Evolutionary conservation across 2,888 invertebrate genomes (phyloP), one percentile per base, ranked within the genome.

Genomic region (Mycalesis mineus): DNA sequence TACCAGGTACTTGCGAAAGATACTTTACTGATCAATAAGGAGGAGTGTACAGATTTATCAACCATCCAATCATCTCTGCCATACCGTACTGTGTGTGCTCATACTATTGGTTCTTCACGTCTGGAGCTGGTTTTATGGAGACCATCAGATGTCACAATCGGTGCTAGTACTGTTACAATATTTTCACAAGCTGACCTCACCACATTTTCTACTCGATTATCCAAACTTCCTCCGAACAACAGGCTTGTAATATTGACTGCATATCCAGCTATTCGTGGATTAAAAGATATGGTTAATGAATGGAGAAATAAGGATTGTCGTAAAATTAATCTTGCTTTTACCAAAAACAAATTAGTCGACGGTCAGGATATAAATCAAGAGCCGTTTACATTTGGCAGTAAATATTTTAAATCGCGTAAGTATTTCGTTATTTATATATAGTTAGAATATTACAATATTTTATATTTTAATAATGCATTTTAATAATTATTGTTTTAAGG

Each of bases 261-360:
- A 1, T 72, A 74, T 52, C 78, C 77, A 9, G 58, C 71, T 15
- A 60, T 68, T 13, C 47, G 63, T 37, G 73, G 70, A 17, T 51
- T 77, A 4, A 74, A 67, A 58, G 65, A 71, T 2, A 58, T 74
- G 0, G 66, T 80, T 4, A 63, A 68, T 29, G 47, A 67, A 56
- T 75, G 74, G 73, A 72, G 75, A 50, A 71, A 70, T n/a, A 53
- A 63, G 5, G 61, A 69, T n/a, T 64, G 66, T 13, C 74, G 74
- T 41, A 67, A 74, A 53, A 65, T 80, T 36, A 67, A 68, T 14
- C 56, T 80, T 29, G 53, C 77, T 14, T 72, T 72, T 65, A 60
- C 74, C 8, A 75, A 74, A 17, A 65, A 74, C 41, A 70, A 70
- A 48, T 63, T 71, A 33, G 61, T 60, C 2, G 66, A 66, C 15